Base-by-base conservation (phyloP, 2,888 invertebrate genomes). In the Tromatobia lineatoria region DNA sequence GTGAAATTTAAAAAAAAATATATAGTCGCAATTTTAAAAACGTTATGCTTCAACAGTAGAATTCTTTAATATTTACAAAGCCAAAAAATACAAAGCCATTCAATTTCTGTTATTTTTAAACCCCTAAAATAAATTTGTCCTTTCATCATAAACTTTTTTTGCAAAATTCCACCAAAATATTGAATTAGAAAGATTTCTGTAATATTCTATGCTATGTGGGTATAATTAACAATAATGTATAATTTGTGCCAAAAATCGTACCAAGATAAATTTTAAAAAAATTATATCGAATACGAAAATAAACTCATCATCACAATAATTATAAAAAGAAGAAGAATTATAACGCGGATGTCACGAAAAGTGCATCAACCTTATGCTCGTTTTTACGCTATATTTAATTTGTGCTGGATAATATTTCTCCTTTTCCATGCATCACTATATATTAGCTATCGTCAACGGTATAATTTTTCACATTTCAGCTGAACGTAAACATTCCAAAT, bases 231-330 rank as follows among this genome's bases (percentile, higher is more conserved):
- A 57, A 25, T 71, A 47, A 18, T 57, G 15, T 78, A 77, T 61
- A 47, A 38, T 73, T 81, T 38, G 77, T 71, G 81, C 64, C 84
- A 80, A 83, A 11, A 77, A 73, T 73, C n/a, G 42, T 69, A 54
- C 1, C 59, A 52, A n/a, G 57, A 70, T 29, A 34, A 77, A 57
- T 1, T 52, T 42, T 0, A 52, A 52, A 73, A 42, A 80, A 70
- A 25, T 47, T n/a, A 64, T 47, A 70, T 42, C 18, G 64, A 66
- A 47, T 70, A n/a, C 23, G 50, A 75, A 59, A 61, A 18, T 52
- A 61, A 20, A 71, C 47, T 59, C 38, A 54, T 47, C 59, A 54
- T 42, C 47, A 69, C 59, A 38, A 70, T 20, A 71, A 29, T 20
- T n/a, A 6, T 23, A 71, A 74, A 78, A 75, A 69, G 20, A 59